Evolutionary conservation across 2,888 invertebrate species (phyloP), one percentile per base, ranked within the genome.

Genomic region (Lacanobia oleracea): DNA sequence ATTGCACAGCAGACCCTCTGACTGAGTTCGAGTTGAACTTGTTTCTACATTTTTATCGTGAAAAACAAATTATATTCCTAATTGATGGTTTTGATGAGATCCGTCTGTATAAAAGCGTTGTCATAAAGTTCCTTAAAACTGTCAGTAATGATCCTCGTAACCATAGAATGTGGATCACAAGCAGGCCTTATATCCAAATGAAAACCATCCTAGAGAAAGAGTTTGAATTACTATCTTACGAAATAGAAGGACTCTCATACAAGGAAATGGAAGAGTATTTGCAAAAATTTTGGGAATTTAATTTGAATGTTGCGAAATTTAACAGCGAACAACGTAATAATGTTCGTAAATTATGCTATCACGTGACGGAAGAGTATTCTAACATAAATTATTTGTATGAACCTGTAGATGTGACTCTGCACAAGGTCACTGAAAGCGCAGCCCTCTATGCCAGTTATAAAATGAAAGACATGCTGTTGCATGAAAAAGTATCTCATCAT

Each of bases 41-140:
- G 10, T 85, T 84, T 59, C 56, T 84, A 9, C 50, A 82, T 45
- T 75, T 65, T 62, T 80, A 48, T 60, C 75, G 75, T 54, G 57
- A 48, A n/a, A 23, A 33, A 1, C 67, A 53, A n/a, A n/a, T 81
- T 0, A 76, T 85, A 59, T 72, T 81, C 48, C 10, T 82, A 5
- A 81, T 82, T 16, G 84, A 85, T 59, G 85, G 85, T 1, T 85
- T 85, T 37, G 85, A 85, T 7, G 85, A 84, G 63, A 78, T 84
- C 21, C 79, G 77, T 40, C 81, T 84, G 1, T 82, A 84, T 45
- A 56, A 61, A 33, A 43, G 21, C 10, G 67, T 67, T 12, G 77
- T 79, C 0, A 57, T 77, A 21, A n/a, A 45, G 6, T 67, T 64
- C 27, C 37, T 80, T 0, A 59, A 59, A 21, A 59, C 50, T 27